Evolutionary conservation across 2,113 vertebrate genomes (phyloP).

Genomic region (Pterocles orientalis): DNA sequence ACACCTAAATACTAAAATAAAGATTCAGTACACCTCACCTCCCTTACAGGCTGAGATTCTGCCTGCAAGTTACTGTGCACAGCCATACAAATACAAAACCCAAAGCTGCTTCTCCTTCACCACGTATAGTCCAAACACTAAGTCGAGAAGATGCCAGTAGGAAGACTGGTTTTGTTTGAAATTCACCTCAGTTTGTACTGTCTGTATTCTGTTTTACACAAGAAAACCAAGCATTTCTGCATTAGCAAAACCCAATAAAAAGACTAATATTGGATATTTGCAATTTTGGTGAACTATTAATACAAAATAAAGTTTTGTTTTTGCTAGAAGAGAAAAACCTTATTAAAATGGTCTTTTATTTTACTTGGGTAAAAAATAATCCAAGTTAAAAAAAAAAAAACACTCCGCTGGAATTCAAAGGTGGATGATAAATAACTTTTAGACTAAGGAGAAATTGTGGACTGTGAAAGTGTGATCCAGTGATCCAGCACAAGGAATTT

Average conservation of each 20-base stretch:
- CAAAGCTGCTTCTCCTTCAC: not conserved
- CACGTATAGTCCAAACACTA: not conserved
- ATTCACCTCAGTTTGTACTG: not conserved
- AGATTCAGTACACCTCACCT: not conserved
- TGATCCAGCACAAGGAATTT: not conserved
- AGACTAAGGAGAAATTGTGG: not conserved
- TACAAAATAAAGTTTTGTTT: not conserved
- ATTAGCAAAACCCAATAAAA: not conserved
- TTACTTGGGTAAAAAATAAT: not conserved
- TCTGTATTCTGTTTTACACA: not conserved
- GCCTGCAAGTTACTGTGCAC: not conserved
- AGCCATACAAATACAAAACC: accelerated
- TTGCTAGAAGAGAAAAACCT: not conserved
- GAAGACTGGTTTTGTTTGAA: not conserved
- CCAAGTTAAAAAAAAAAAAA: not conserved
- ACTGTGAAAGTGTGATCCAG: not conserved
- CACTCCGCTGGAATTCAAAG: not conserved
- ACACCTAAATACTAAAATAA: not conserved
- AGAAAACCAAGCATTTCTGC: not conserved
- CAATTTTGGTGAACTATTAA: not conserved
- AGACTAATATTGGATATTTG: not conserved
- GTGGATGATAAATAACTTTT: not conserved
- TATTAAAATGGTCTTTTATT: not conserved
- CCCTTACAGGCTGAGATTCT: not conserved
- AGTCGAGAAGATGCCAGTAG: not conserved